Conservation (phyloP, 2,797 vertebrate species). For the Eurystomus glaucurus region DNA sequence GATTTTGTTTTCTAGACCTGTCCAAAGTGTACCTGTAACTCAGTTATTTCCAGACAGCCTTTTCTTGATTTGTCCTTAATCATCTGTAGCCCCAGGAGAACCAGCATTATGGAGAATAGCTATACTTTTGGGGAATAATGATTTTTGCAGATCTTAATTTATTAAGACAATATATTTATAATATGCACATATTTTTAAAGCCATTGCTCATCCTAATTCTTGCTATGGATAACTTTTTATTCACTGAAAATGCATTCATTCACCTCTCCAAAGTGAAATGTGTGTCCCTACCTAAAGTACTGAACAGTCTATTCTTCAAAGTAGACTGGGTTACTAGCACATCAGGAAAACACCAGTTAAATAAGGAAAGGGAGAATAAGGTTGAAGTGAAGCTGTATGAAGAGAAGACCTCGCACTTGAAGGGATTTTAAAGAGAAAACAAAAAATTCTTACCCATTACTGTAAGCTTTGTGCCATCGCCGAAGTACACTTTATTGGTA, state of each 20-base stretch:
- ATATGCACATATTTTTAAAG: background rate
- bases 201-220: background rate
- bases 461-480: constrained; percentile 72
- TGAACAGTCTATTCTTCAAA: constrained; percentile 82
- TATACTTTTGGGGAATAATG: background rate
- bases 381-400: background rate
- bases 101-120: fast-evolving
- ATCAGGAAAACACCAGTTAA: constrained; percentile 41
- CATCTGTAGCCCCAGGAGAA: background rate
- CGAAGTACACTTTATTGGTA: background rate
- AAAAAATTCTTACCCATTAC: constrained; percentile 75
- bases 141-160: background rate
- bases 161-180: background rate
- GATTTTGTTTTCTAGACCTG: background rate
- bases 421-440: background rate
- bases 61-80: background rate
- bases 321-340: constrained; percentile 74
- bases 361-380: constrained; percentile 48
- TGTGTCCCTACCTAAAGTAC: constrained; percentile 72
- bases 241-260: background rate
- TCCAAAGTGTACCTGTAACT: background rate
- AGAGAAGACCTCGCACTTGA: background rate
- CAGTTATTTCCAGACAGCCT: background rate
- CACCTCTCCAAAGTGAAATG: background rate
- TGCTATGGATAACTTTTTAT: background rate